Evolutionary conservation across 2,113 vertebrate species (phyloP), one percentile per base, ranked within the genome.

Genomic region (Rhadina sibilatrix): DNA sequence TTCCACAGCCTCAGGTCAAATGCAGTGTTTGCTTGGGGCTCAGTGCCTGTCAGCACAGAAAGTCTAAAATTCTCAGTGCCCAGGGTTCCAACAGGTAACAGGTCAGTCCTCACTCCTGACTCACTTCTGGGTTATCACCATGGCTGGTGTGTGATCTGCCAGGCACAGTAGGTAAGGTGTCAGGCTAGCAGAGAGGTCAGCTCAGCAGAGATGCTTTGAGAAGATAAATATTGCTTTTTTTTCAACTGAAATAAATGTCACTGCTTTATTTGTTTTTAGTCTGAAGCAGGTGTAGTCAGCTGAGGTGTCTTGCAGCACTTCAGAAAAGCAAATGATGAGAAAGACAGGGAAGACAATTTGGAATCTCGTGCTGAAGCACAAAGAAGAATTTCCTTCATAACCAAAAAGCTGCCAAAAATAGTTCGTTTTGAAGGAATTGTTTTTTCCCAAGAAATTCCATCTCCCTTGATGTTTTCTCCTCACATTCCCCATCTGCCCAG

Each of bases 81-180:
- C 59, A 60, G 57, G 23, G 23, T 25, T 25, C 57, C n/a, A 27
- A 6, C 56, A 35, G 33, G 53, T 99, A 96, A 97, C 68, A 7
- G 25, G 53, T 21, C 21, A 6, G 8, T 52, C 53, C 57, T 10
- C 17, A 0, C 31, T 11, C 6, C 57, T 35, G 8, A 1, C 24
- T 24, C 21, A 3, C 3, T 14, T 11, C 25, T 53, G 13, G 8
- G 17, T 15, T 8, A 3, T 47, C 11, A 5, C 27, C 42, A n/a
- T 1, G 2, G 12, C 47, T 60, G 64, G 12, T 11, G 22, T 8
- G 38, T 12, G 40, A 10, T 3, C 59, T 44, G 1, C 31, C 27
- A 5, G 22, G 11, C 60, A 15, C 2, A 3, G 31, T 1, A 24
- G 25, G 12, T 17, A 2, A 56, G 17, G 33, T 35, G 5, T 1